Percentiles rank a stretch among this genome's conserved stretches.
These are phyloP conservation scores for Pseudorhombus dupliciocellatus DNA, from an alignment of 2,113 vertebrate genomes.

Conservation along the genomic window DNA sequence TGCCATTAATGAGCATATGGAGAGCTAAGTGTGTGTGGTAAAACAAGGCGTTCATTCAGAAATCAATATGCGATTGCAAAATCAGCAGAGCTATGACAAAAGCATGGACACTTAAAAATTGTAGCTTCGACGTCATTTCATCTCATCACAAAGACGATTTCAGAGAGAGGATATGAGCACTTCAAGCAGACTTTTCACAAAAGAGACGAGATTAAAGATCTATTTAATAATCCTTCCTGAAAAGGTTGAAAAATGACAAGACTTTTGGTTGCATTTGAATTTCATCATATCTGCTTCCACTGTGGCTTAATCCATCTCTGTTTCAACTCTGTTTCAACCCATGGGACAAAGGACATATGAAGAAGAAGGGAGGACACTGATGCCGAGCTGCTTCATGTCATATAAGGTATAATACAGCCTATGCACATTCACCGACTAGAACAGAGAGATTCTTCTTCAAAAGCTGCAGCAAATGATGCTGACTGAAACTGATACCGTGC, in stretches of 20 bases:
- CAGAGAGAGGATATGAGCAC: not conserved
- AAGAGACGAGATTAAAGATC: not conserved
- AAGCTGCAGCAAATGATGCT: slow-evolving; percentile 3
- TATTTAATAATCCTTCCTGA: not conserved
- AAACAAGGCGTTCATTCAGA: not conserved
- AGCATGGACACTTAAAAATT: not conserved
- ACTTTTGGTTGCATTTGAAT: not conserved
- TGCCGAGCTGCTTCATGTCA: too few species aligned
- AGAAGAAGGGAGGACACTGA: too few species aligned
- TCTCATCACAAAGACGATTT: not conserved
- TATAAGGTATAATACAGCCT: not conserved
- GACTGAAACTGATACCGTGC: slow-evolving; percentile 33
- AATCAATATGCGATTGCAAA: not conserved
- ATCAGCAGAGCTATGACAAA: not conserved
- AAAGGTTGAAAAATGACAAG: not conserved
- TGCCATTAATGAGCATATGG: not conserved
- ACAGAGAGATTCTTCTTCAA: slow-evolving; percentile 7
- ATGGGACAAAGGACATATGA: too few species aligned
- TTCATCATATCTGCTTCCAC: too few species aligned
- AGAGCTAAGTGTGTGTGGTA: not conserved
- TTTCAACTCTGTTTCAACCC: too few species aligned
- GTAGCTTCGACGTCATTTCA: not conserved
- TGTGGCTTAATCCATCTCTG: too few species aligned
- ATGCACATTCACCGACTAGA: not conserved
- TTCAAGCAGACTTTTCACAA: not conserved